Evolutionary conservation across 2,797 vertebrate species (phyloP), one percentile per base, ranked within the genome.

Genomic region (Oreonectes daqikongensis): DNA sequence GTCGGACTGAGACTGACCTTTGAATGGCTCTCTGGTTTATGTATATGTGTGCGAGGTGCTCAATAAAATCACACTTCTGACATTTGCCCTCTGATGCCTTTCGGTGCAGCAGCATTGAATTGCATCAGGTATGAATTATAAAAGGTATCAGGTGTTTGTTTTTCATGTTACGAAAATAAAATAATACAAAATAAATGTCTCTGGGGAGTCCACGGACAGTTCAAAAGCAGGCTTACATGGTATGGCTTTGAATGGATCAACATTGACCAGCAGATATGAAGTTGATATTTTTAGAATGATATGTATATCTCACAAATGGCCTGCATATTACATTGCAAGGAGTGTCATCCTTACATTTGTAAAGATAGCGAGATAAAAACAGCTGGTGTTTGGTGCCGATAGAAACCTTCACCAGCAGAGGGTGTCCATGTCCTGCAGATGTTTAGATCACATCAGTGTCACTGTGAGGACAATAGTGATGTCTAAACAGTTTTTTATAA

Each of bases 1-100:
- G 71, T 77, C 77, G 75, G 80, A 79, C 73, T 75, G 60, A 74
- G 74, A 66, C 35, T 78, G 82, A 79, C 80, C 82, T 84, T 81
- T 84, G 46, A 71, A 75, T 79, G 80, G 65, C 74, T 78, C 69
- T 52, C 22, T 76, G 72, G n/a, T 75, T 50, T 59, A 28, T 68
- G 20, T 73, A 70, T 63, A 69, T 75, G 20, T 42, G 24, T 70
- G 15, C 6, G 20, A 15, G 22, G 20, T 22, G 24, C 30, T 61
- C 77, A 80, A 83, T 83, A 80, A 80, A 80, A 83, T 83, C 71
- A 80, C 81, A 70, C 75, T 71, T 48, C 48, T 57, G 77, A 72
- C 61, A 75, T 57, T 61, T 71, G 69, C 17, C 55, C 48, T 26
- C 59, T 70, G 50, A 40, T 42, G 9, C 14, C 35, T 22, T 70